Evolutionary conservation across 2,888 invertebrate species (phyloP).

Genomic region (Elmis aenea): DNA sequence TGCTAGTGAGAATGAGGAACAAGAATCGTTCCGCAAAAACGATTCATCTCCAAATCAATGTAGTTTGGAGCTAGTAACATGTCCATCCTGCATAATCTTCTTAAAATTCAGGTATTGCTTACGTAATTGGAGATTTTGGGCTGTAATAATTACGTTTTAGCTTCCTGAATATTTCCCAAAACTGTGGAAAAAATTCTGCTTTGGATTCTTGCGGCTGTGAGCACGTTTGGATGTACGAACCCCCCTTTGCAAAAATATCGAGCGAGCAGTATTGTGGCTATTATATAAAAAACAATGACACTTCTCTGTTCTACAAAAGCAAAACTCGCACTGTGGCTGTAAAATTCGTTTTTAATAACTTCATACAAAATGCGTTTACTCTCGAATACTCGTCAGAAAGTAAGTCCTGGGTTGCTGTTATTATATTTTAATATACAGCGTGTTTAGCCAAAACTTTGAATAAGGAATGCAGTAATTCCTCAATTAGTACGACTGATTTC

Average conservation of each 20-base stretch:
- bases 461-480: too few relatives aligned
- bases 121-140: too few relatives aligned
- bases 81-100: conserved; percentile 62
- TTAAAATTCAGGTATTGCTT: conserved; percentile 47
- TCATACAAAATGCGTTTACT: conserved; percentile 58
- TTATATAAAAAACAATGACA: conserved; percentile 32
- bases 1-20: conserved; percentile 23
- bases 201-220: conserved; percentile 50
- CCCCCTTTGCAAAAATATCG: conserved; percentile 57
- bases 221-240: conserved; percentile 61
- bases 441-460: too few relatives aligned
- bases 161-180: conserved; percentile 38
- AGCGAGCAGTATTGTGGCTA: conserved; percentile 58
- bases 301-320: conserved; percentile 51
- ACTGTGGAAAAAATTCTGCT: conserved; percentile 33
- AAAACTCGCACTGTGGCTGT: conserved; percentile 57
- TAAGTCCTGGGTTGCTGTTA: too few relatives aligned
- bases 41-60: conserved; percentile 16
- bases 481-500: too few relatives aligned
- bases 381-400: conserved; percentile 61
- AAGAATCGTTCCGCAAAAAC: conserved; percentile 1
- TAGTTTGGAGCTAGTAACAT: conserved; percentile 57
- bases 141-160: conserved; percentile 25
- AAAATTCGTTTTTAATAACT: conserved; percentile 54
- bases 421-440: too few relatives aligned